Conservation (phyloP, 2,113 vertebrate genomes). For the Vulpes lagopus region DNA sequence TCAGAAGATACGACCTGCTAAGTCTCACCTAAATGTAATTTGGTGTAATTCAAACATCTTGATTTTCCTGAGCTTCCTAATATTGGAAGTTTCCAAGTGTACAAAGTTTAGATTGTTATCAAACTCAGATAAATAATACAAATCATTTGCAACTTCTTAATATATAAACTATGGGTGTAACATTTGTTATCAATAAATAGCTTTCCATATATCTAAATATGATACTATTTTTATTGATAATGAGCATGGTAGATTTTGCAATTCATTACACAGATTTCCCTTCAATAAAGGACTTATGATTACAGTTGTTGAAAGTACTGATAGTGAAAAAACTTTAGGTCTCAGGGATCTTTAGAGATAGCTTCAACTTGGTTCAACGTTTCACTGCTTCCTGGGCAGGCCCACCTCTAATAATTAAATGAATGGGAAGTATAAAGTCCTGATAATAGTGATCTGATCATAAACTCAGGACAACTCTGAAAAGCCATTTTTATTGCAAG, state of each 20-base stretch:
- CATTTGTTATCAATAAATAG: background rate
- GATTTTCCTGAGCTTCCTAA: background rate
- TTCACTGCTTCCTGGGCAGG: background rate
- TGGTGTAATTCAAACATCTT: background rate
- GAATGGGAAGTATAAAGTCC: background rate
- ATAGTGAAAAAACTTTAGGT: background rate
- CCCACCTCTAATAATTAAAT: background rate
- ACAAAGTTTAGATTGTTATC: background rate
- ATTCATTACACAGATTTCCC: background rate
- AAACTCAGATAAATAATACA: background rate
- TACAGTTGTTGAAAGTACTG: background rate
- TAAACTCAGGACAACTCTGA: background rate
- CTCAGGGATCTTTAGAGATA: background rate
- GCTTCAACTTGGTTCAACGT: background rate
- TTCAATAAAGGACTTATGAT: background rate
- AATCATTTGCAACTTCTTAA: background rate
- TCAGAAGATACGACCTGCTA: background rate
- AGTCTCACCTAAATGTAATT: background rate
- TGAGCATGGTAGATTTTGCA: background rate
- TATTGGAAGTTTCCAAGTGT: background rate
- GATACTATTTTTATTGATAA: background rate
- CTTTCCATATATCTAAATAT: background rate
- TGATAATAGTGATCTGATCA: background rate
- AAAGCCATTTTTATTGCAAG: background rate
- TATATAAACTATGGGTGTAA: background rate